Percentiles rank a stretch among this genome's conserved stretches.
These are phyloP conservation scores for Drosophila tropicalis DNA, from an alignment of 1,140 invertebrate genomes.

Conservation along the genomic window DNA sequence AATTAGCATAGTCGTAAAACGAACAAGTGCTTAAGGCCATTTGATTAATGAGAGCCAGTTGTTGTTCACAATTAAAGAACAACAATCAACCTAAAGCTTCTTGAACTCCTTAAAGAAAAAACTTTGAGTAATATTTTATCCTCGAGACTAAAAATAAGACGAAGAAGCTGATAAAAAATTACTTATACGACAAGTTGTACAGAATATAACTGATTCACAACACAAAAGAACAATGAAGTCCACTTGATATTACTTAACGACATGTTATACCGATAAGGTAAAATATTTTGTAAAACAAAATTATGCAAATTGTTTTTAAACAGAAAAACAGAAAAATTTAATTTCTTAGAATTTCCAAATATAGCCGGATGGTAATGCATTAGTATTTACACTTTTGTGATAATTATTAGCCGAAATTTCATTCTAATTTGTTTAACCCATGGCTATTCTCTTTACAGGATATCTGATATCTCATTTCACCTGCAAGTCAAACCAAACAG, in stretches of 20 bases:
- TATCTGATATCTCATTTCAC: constrained; percentile 1
- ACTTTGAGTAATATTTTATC: too few species aligned
- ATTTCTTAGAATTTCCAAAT: too few species aligned
- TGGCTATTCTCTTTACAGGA: background rate
- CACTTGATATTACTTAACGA: background rate
- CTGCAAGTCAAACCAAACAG: constrained; percentile 8
- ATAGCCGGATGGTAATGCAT: too few species aligned
- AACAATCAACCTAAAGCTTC: background rate
- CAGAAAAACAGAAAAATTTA: too few species aligned
- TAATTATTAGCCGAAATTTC: background rate
- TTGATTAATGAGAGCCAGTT: background rate
- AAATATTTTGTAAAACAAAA: too few species aligned
- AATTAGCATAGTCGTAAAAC: constrained; percentile 7
- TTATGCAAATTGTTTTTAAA: too few species aligned
- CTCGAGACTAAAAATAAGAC: too few species aligned
- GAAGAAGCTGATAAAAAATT: too few species aligned
- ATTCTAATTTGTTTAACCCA: background rate
- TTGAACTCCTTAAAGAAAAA: too few species aligned
- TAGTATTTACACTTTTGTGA: background rate
- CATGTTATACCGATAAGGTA: background rate
- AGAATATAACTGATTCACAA: background rate
- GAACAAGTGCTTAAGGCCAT: background rate
- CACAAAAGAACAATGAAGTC: too few species aligned
- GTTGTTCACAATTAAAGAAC: background rate
- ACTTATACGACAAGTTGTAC: background rate